Percentiles rank a stretch among this genome's conserved stretches.
These are phyloP conservation scores for Antheraea yamamai DNA, from an alignment of 2,888 invertebrate genomes.

Conservation along the genomic window DNA sequence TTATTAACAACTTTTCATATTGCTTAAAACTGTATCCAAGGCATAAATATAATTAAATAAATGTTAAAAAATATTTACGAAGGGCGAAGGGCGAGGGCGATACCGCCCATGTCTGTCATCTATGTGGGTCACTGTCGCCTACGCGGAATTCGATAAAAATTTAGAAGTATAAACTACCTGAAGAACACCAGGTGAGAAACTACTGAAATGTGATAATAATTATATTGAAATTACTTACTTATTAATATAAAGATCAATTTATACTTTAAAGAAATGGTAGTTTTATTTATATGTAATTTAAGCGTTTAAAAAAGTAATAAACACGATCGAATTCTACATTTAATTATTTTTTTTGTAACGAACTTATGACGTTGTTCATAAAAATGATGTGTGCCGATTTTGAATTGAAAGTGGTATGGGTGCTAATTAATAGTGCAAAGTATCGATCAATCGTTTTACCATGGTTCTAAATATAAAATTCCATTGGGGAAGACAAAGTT, in stretches of 20 bases:
- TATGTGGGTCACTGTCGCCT: conserved; percentile 79
- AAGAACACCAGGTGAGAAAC: conserved; percentile 37
- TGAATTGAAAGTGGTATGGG: conserved; percentile 59
- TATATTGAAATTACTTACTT: background rate
- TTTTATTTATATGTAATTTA: background rate
- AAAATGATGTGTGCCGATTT: background rate
- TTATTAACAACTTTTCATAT: background rate
- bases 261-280: background rate
- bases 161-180: conserved; percentile 58
- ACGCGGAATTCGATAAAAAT: conserved; percentile 78
- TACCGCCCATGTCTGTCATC: conserved; percentile 59
- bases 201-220: conserved; percentile 9
- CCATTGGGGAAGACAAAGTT: conserved; percentile 80
- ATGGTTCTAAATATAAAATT: conserved; percentile 82
- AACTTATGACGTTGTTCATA: background rate
- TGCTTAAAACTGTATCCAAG: background rate
- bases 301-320: background rate
- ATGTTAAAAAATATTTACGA: conserved; percentile 30
- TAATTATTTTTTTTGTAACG: background rate
- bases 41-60: conserved; percentile 9
- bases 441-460: conserved; percentile 81
- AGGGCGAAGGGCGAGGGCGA: conserved; percentile 66
- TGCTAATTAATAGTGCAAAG: conserved; percentile 78
- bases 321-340: background rate
- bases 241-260: background rate